phyloP scores from a whole-genome alignment of 2,888 invertebrate genomes.

The Harmothoe impar region DNA sequence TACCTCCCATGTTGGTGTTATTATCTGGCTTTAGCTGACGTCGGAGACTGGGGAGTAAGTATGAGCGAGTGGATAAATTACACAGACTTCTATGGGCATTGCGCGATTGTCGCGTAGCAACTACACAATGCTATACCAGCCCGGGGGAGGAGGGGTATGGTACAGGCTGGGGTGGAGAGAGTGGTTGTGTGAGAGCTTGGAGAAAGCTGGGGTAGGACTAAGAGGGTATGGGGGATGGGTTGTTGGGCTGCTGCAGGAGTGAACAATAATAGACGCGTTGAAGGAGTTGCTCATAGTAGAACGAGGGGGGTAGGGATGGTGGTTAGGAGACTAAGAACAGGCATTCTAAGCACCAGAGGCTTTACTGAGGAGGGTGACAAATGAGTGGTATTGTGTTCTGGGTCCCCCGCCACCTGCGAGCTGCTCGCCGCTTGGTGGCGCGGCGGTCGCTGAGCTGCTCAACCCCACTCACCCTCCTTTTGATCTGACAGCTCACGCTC shows the following conservation, averaged over 20 bases:
- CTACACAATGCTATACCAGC: constrained; percentile 8
- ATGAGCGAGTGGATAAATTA: constrained; percentile 36
- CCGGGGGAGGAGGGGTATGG: neutral
- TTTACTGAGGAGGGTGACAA: constrained; percentile 39
- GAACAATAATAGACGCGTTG: neutral
- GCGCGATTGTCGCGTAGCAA: neutral
- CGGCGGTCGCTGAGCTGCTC: constrained; percentile 39
- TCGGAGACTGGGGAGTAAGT: constrained; percentile 6
- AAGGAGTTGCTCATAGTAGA: neutral
- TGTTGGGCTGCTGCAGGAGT: neutral
- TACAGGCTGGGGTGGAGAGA: neutral
- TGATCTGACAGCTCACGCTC: constrained; percentile 59
- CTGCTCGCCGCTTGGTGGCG: constrained; percentile 45
- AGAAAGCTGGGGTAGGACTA: neutral
- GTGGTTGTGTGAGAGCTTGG: neutral
- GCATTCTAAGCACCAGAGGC: constrained; percentile 13
- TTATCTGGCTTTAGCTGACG: constrained; percentile 43
- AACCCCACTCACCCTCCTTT: constrained; percentile 34
- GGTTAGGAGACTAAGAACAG: constrained; percentile 37
- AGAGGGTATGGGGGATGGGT: neutral
- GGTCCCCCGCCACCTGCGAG: constrained; percentile 36
- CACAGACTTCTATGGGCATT: neutral
- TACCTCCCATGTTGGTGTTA: neutral
- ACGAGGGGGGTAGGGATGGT: neutral
- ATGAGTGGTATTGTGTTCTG: constrained; percentile 48